Evolutionary conservation across 2,797 vertebrate species (phyloP).

Genomic region (Xenentodon cancila): DNA sequence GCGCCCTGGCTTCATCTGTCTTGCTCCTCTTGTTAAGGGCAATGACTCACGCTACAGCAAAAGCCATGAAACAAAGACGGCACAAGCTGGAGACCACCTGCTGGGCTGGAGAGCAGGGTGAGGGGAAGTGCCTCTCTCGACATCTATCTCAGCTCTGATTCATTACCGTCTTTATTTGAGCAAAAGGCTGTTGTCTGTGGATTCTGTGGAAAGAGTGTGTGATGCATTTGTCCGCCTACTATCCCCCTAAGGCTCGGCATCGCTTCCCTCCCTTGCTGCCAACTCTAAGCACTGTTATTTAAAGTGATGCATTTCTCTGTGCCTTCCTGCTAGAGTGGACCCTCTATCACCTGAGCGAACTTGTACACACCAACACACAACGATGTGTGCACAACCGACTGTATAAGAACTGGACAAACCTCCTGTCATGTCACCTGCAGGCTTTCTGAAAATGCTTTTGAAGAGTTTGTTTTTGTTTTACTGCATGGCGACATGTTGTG

Average conservation of each 20-base stretch:
- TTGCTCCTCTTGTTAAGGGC: conserved; percentile 47
- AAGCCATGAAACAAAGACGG: conserved; percentile 53
- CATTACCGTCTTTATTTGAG: conserved; percentile 66
- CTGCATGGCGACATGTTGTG: too few relatives aligned
- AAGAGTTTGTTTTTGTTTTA: too few relatives aligned
- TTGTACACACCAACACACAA: conserved; percentile 7
- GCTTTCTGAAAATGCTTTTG: too few relatives aligned
- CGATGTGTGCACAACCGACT: not conserved
- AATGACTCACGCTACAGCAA: conserved; percentile 54
- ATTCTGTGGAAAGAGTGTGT: conserved; percentile 41
- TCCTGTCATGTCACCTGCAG: too few relatives aligned
- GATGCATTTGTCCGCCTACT: conserved; percentile 65
- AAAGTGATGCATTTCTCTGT: conserved; percentile 71
- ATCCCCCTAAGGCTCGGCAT: conserved; percentile 50
- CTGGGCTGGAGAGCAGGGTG: conserved; percentile 46
- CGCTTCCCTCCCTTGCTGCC: conserved; percentile 52
- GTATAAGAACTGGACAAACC: too few relatives aligned
- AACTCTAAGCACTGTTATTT: conserved; percentile 71
- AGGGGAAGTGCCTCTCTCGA: conserved; percentile 29
- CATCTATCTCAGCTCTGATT: conserved; percentile 61
- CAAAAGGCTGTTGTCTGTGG: conserved; percentile 60
- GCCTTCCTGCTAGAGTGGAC: conserved; percentile 62
- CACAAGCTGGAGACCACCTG: conserved; percentile 62
- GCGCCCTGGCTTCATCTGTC: conserved; percentile 36
- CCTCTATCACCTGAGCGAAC: conserved; percentile 59